These are phyloP conservation scores for Pseudolaguvia tuberculata DNA, from an alignment of 2,113 vertebrate genomes.

Conservation along the genomic window DNA sequence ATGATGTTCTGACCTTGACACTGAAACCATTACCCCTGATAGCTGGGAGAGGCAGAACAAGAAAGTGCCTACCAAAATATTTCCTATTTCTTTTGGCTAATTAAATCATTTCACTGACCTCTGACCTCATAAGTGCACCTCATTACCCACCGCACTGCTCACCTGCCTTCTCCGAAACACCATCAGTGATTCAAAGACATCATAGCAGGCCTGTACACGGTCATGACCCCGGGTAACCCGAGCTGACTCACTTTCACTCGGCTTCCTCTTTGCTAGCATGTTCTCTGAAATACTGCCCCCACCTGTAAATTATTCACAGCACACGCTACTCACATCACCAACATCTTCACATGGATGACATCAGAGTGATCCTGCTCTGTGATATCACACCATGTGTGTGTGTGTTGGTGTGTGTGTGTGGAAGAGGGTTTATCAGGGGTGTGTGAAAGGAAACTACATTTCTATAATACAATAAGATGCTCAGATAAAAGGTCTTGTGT, in stretches of 20 bases:
- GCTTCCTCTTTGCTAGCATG: conserved; percentile 11
- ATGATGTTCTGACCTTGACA: conserved; percentile 3
- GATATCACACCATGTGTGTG: not conserved
- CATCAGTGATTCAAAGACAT: conserved; percentile 13
- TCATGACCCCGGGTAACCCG: conserved; percentile 8
- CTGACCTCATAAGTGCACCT: not conserved
- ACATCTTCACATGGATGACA: not conserved
- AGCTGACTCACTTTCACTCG: conserved; percentile 6
- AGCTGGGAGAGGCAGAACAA: not conserved
- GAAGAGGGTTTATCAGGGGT: no score
- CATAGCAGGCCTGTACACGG: not conserved
- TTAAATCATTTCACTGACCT: conserved; percentile 13
- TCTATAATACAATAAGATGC: not conserved
- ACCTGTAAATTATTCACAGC: conserved; percentile 36
- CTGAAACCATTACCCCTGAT: conserved; percentile 4
- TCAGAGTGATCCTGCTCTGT: not conserved
- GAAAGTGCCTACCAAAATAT: conserved; percentile 10
- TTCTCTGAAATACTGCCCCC: not conserved
- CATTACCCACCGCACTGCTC: not conserved
- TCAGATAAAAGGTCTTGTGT: not conserved
- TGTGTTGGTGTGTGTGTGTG: not conserved
- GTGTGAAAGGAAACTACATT: not conserved
- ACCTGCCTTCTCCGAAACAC: not conserved
- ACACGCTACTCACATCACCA: not conserved
- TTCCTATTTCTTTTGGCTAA: conserved; percentile 25